Conservation (phyloP, 2,113 vertebrate genomes). For the Laterallus jamaicensis region DNA sequence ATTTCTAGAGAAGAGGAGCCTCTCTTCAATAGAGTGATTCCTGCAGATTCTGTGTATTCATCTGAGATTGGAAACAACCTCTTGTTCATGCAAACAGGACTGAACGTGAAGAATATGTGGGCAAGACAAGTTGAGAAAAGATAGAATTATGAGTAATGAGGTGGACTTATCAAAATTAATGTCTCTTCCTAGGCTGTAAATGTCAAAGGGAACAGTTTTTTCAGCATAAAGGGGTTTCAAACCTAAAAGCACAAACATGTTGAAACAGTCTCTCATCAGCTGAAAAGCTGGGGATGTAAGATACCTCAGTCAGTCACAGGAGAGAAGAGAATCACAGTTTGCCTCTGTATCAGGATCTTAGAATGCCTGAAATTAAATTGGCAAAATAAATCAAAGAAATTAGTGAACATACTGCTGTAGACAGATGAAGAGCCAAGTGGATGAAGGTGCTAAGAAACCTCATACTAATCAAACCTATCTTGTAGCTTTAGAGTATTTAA, state of each 20-base stretch:
- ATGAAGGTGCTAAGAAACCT: background rate
- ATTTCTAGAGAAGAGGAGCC: background rate
- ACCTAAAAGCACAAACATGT: background rate
- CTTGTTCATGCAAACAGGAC: background rate
- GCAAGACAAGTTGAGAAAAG: background rate
- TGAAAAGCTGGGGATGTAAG: background rate
- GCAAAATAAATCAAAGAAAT: background rate
- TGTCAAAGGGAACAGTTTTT: background rate
- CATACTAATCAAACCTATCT: background rate
- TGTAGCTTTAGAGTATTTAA: background rate
- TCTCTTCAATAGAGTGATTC: background rate
- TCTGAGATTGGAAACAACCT: background rate
- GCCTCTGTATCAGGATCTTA: background rate
- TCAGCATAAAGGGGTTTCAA: background rate
- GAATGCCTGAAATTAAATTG: background rate
- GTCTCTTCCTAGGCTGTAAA: background rate
- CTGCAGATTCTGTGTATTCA: background rate
- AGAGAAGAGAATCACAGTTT: background rate
- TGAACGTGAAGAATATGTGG: background rate
- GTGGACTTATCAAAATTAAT: constrained; percentile 22
- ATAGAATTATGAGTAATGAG: background rate
- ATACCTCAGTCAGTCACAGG: background rate
- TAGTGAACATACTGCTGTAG: background rate
- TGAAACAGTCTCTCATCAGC: background rate
- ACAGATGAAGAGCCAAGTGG: background rate